Conservation (phyloP, 2,113 vertebrate species). For the Peucedramus taeniatus region DNA sequence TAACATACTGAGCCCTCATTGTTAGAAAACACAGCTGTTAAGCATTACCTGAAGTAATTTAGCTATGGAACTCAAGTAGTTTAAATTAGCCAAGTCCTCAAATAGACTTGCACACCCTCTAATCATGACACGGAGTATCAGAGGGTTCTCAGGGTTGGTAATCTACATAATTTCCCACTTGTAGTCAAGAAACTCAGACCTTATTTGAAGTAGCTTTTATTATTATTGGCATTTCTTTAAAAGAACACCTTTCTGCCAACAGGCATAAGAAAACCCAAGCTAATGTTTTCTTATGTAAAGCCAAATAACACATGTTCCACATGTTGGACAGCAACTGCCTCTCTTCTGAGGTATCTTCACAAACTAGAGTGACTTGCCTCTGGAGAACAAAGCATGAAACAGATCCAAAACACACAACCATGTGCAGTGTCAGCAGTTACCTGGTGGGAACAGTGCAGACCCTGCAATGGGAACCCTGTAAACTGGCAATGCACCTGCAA, state of each 20-base stretch:
- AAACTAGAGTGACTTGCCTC: not conserved
- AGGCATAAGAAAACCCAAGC: constrained; percentile 21
- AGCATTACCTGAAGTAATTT: constrained; percentile 48
- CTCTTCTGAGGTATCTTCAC: constrained; percentile 20
- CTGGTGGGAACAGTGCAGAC: not conserved
- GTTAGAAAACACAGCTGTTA: constrained; percentile 40
- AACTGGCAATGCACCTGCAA: not conserved
- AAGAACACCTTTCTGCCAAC: constrained; percentile 37
- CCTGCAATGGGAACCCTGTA: not conserved
- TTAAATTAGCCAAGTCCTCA: constrained; percentile 44
- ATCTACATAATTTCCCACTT: constrained; percentile 61
- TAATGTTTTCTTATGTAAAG: constrained; percentile 13
- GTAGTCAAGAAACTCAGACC: constrained; percentile 19
- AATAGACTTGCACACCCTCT: constrained; percentile 30
- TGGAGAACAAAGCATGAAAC: not conserved
- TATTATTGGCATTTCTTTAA: constrained; percentile 51
- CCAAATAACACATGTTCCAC: constrained; percentile 35
- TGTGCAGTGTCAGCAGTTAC: constrained; percentile 2
- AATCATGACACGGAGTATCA: constrained; percentile 28
- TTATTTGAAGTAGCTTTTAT: constrained; percentile 52
- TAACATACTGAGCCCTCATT: not conserved
- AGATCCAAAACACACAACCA: constrained; percentile 3
- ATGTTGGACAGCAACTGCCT: constrained; percentile 8
- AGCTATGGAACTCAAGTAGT: constrained; percentile 10
- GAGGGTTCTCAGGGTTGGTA: constrained; percentile 36